These are phyloP conservation scores for Mycetomoellerius zeteki DNA, from an alignment of 1,140 invertebrate species.

Conservation along the genomic window DNA sequence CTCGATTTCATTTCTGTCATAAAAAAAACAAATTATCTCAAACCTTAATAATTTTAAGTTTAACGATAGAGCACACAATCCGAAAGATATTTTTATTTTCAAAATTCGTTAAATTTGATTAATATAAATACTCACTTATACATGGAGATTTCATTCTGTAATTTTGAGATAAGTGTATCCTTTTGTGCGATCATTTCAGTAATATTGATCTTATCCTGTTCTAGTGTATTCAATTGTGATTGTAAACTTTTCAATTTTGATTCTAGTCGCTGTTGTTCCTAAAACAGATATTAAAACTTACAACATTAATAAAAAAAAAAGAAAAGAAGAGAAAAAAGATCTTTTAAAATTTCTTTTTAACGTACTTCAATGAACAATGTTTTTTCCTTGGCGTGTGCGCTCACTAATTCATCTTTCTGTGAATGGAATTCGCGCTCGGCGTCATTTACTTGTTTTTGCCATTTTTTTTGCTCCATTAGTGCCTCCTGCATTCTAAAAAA, in stretches of 20 bases:
- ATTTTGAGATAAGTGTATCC: slow-evolving; percentile 18
- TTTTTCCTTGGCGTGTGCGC: slow-evolving; percentile 59
- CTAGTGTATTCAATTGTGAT: slow-evolving; percentile 36
- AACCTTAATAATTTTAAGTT: neutral
- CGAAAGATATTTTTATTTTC: neutral
- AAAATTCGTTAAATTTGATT: neutral
- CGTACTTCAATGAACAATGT: slow-evolving; percentile 57
- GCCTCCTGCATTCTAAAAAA: slow-evolving; percentile 55
- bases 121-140: slow-evolving; percentile 44
- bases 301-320: slow-evolving; percentile 4
- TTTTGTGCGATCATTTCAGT: slow-evolving; percentile 30
- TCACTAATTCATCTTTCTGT: slow-evolving; percentile 51
- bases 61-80: neutral
- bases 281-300: slow-evolving; percentile 32
- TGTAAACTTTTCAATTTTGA: slow-evolving; percentile 51
- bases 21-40: slow-evolving; percentile 29
- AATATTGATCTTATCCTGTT: slow-evolving; percentile 53
- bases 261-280: slow-evolving; percentile 62
- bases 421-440: slow-evolving; percentile 16
- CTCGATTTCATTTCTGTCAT: slow-evolving; percentile 23
- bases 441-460: slow-evolving; percentile 53
- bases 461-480: slow-evolving; percentile 9
- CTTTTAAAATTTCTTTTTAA: neutral
- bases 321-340: neutral
- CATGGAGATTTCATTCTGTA: slow-evolving; percentile 43